Evolutionary conservation across 2,113 vertebrate species (phyloP).

Genomic region (Lampris megalopsis): DNA sequence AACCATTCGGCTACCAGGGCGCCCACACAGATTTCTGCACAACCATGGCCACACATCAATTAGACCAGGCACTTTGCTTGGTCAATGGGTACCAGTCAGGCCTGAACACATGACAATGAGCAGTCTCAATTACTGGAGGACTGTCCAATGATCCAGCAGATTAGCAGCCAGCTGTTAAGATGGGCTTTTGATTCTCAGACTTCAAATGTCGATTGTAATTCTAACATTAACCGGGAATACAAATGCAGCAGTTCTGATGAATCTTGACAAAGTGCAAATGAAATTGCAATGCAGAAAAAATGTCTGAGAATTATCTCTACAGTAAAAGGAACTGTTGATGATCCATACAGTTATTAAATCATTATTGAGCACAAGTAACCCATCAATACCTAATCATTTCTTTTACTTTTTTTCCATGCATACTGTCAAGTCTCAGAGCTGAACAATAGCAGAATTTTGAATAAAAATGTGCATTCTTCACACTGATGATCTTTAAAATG

Average conservation of each 20-base stretch:
- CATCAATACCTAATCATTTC: too few species aligned
- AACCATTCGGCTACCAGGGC: too few species aligned
- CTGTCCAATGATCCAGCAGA: conserved; percentile 40
- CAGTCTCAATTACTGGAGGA: conserved; percentile 10
- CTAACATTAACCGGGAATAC: conserved; percentile 15
- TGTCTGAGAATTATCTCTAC: not conserved
- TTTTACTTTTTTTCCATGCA: too few species aligned
- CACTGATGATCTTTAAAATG: too few species aligned
- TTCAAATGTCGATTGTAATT: conserved; percentile 40
- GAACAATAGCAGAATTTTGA: too few species aligned
- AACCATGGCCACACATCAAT: conserved; percentile 42
- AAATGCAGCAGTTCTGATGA: not conserved
- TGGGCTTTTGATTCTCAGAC: conserved; percentile 40
- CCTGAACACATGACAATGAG: conserved; percentile 26
- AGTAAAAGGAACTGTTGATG: not conserved
- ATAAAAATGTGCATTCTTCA: too few species aligned
- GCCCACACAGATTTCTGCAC: conserved; percentile 17
- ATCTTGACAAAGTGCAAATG: conserved; percentile 6
- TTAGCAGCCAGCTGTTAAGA: conserved; percentile 43
- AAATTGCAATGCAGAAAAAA: not conserved
- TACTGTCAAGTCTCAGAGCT: too few species aligned
- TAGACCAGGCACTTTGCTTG: conserved; percentile 1
- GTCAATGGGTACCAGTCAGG: conserved; percentile 25
- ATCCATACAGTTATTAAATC: not conserved
- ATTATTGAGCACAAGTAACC: not conserved